Conservation (phyloP, 2,113 vertebrate species). For the Pomatorhinus ruficollis region DNA sequence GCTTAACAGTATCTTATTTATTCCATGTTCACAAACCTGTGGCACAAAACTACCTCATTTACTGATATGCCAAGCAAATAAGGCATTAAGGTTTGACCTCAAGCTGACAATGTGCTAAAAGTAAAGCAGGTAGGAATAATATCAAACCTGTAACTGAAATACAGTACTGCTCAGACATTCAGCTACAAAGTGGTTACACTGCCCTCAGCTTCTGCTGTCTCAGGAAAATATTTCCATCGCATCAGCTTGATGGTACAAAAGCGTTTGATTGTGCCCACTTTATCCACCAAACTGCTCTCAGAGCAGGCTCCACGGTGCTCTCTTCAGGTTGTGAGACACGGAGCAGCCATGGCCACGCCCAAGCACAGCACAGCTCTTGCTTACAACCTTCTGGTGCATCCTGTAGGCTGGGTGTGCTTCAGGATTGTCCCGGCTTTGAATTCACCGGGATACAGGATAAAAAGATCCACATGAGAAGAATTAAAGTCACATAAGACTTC, state of each 20-base stretch:
- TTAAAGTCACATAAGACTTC: background rate
- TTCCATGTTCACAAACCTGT: background rate
- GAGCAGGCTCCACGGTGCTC: fast-evolving
- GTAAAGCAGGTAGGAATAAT: background rate
- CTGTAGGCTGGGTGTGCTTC: background rate
- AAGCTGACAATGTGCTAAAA: background rate
- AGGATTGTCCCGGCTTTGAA: background rate
- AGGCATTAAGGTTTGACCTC: background rate
- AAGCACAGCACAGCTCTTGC: background rate
- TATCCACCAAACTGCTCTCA: background rate
- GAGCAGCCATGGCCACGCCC: background rate
- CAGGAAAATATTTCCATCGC: background rate
- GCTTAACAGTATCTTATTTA: background rate
- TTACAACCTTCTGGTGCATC: background rate
- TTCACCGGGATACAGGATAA: background rate
- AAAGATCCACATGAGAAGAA: background rate
- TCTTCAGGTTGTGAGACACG: background rate
- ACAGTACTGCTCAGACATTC: background rate
- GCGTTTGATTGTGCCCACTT: background rate
- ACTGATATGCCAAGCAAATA: background rate
- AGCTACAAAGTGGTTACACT: background rate
- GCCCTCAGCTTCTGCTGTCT: background rate
- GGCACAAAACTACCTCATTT: background rate
- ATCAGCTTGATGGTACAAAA: background rate
- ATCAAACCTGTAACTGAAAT: background rate